Conservation (phyloP, 2,113 vertebrate species). For the Phylloscopus whistleri region DNA sequence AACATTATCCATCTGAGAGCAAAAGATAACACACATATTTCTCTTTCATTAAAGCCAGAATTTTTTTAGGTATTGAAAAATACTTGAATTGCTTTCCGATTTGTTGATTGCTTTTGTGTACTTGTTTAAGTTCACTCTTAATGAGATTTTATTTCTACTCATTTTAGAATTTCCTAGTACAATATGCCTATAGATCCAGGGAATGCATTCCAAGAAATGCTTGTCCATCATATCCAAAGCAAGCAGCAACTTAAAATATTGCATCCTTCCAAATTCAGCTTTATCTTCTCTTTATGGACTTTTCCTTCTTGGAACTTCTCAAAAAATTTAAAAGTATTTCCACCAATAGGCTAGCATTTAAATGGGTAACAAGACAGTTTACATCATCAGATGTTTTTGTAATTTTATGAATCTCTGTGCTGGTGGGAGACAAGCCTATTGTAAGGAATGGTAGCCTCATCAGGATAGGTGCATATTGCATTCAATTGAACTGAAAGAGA, state of each 20-base stretch:
- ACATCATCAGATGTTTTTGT: rapidly evolving
- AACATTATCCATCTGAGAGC: background rate
- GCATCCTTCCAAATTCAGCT: background rate
- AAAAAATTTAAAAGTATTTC: background rate
- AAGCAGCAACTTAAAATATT: background rate
- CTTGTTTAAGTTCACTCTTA: background rate
- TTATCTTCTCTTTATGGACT: background rate
- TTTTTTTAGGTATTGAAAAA: background rate
- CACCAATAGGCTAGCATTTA: background rate
- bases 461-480: background rate
- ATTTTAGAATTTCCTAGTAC: background rate
- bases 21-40: background rate
- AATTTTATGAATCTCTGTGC: background rate
- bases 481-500: background rate
- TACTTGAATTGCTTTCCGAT: background rate
- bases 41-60: background rate
- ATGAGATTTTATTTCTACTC: background rate
- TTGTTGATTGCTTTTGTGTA: background rate
- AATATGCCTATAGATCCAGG: background rate
- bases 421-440: background rate
- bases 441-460: background rate
- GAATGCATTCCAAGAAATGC: background rate
- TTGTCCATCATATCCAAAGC: background rate
- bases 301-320: background rate
- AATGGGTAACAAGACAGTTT: background rate